Evolutionary conservation across 2,113 vertebrate genomes (phyloP).

Genomic region (Capra hircus): DNA sequence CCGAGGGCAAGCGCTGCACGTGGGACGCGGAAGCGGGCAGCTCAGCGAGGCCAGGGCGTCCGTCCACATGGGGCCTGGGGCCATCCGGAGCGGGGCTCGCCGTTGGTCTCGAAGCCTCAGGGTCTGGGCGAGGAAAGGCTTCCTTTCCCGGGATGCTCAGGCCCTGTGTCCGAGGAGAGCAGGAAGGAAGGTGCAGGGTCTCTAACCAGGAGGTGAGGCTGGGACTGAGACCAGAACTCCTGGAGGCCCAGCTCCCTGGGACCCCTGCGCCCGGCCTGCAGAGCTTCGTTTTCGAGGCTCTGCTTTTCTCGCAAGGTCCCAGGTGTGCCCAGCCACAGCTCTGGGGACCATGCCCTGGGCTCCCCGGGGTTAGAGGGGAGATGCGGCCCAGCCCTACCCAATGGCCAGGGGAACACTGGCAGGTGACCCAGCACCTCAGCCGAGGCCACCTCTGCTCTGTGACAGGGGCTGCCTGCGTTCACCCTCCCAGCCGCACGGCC

Average conservation of each 20-base stretch:
- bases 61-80: accelerated
- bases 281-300: not conserved
- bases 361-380: no score
- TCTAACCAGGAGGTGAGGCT: not conserved
- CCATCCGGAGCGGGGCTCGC: accelerated
- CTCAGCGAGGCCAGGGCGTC: not conserved
- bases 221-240: not conserved
- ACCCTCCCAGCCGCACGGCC: accelerated
- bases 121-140: not conserved
- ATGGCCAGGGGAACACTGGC: accelerated
- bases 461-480: accelerated
- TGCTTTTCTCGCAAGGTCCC: not conserved
- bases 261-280: accelerated
- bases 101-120: not conserved
- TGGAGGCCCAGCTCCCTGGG: not conserved
- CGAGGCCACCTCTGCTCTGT: accelerated
- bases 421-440: not conserved
- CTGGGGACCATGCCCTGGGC: not conserved
- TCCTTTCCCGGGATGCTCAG: not conserved
- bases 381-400: not conserved
- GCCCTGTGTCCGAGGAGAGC: not conserved
- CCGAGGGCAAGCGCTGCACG: accelerated
- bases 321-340: not conserved
- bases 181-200: accelerated
- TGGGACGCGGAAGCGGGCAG: not conserved